These are phyloP conservation scores for Netelia inedita DNA, from an alignment of 2,888 invertebrate genomes.

Conservation along the genomic window DNA sequence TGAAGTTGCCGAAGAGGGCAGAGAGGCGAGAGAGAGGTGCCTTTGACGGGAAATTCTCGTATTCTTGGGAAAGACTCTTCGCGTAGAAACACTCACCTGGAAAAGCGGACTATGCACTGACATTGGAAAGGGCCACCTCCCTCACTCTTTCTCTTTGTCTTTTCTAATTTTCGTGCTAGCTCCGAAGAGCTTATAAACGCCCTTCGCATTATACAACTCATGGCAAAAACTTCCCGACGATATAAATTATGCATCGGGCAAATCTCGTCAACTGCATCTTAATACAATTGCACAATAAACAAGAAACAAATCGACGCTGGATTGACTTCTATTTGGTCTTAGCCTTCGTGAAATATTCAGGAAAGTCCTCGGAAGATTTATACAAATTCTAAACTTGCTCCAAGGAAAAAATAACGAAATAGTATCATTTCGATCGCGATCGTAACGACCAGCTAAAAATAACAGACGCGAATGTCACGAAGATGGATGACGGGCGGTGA, in stretches of 20 bases:
- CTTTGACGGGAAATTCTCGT: conserved; percentile 64
- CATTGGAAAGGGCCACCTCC: conserved; percentile 8
- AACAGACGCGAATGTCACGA: neutral
- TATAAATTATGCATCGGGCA: conserved; percentile 34
- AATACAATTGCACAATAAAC: neutral
- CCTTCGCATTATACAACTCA: neutral
- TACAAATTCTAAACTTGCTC: no score
- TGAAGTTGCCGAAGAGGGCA: conserved; percentile 45
- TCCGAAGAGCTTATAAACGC: conserved; percentile 39
- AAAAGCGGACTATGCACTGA: conserved; percentile 49
- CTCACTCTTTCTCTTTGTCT: conserved; percentile 27
- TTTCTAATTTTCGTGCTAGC: conserved; percentile 12
- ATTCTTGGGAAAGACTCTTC: conserved; percentile 63
- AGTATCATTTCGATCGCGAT: no score
- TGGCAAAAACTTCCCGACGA: conserved; percentile 1
- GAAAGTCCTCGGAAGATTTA: no score
- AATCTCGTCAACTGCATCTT: neutral
- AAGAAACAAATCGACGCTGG: neutral
- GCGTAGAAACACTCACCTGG: conserved; percentile 57
- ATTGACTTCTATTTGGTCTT: neutral
- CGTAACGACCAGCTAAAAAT: no score
- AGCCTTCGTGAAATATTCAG: neutral
- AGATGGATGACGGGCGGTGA: neutral
- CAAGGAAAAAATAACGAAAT: no score
- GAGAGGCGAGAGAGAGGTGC: conserved; percentile 13